A percentile compares a stretch with the other conserved stretches of the same genome.
Conservation (phyloP, 2,888 invertebrate genomes). For the Oasisia sp. region DNA sequence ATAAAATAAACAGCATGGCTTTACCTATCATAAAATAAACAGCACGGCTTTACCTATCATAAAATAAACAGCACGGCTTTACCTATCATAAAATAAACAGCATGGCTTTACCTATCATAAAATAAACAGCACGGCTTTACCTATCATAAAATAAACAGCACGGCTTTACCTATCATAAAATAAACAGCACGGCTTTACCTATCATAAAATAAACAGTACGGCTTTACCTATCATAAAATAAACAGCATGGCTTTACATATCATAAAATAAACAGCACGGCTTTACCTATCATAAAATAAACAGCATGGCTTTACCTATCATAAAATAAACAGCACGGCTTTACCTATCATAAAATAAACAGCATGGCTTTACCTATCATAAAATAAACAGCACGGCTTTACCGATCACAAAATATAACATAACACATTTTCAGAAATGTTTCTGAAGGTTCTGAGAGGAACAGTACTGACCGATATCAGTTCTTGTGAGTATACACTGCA, state of each 20-base stretch:
- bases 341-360: neutral
- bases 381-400: too few relatives aligned
- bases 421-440: neutral
- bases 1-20: neutral
- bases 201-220: too few relatives aligned
- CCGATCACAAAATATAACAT: neutral
- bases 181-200: neutral
- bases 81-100: too few relatives aligned
- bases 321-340: too few relatives aligned
- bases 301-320: too few relatives aligned
- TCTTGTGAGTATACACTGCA: constrained; percentile 98
- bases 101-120: neutral
- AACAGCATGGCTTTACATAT: too few relatives aligned
- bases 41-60: neutral
- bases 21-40: too few relatives aligned
- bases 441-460: neutral
- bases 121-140: neutral
- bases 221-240: neutral
- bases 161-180: neutral
- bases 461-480: constrained; percentile 82
- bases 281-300: neutral
- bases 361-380: too few relatives aligned
- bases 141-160: too few relatives aligned
- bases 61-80: neutral
- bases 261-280: too few relatives aligned